Base-by-base conservation (phyloP, 2,888 invertebrate genomes). In the Oxytorus armatus region DNA sequence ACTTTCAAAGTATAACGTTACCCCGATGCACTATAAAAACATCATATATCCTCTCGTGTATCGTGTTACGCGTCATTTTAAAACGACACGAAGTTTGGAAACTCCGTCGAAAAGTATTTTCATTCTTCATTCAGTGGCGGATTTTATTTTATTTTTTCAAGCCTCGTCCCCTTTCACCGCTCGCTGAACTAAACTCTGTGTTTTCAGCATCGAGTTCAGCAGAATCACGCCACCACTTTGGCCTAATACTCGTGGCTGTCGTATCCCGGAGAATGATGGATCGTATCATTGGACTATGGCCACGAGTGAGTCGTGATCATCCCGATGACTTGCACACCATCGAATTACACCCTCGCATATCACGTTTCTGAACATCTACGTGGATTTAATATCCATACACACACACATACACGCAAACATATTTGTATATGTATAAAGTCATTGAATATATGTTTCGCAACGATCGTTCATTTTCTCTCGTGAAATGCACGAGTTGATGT, bases 271-370 rank as follows among this genome's bases (percentile, higher is more conserved):
- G 86, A 87, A 90, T 90, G 89, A 90, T 88, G 82, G 89, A 90
- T 90, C 84, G 83, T 88, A 88, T 87, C 82, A 80, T 68, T 66
- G 76, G 42, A 59, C 39, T 44, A 33, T 23, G 8, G 5, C 66
- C 51, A 44, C 65, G 70, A 65, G 78, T 68, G 70, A 73, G 72
- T 81, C 69, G 72, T 86, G 89, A 90, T 91, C 85, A 90, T 90
- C 89, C 84, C 85, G 86, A 89, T 91, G 91, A 91, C 91, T 90
- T 89, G 91, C 91, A 90, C 61, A 81, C 83, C n/a, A 86, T 85
- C 86, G 89, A 88, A 90, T 90, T 90, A 90, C 88, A 86, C 86
- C 88, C 88, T 82, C 84, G 83, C 86, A 82, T 84, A 87, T 88
- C 86, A 77, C 79, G 77, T 77, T 73, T 73, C 77, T 57, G n/a